Base-by-base conservation (phyloP, 1,140 invertebrate genomes). In the Colletes gigas region DNA sequence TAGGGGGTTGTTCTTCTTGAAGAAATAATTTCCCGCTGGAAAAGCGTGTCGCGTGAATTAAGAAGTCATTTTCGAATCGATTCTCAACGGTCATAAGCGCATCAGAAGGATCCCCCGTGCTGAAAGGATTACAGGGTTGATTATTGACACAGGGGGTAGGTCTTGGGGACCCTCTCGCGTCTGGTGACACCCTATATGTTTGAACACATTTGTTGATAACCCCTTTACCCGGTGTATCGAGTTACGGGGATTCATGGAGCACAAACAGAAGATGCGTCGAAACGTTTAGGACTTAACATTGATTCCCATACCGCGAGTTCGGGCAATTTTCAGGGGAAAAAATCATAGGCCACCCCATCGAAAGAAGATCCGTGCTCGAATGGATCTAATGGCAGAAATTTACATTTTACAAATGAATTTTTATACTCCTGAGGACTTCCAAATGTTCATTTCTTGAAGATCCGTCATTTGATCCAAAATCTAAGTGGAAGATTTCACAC, bases 191-290 rank as follows among this genome's bases (percentile, higher is more conserved):
- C 89, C 91, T 92, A 92, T 91, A 92, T 92, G 91, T 93, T 93
- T 93, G 89, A 92, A 93, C 92, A 93, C 90, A 92, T 92, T 93
- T 93, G 91, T 92, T 92, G 91, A 93, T 92, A 91, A 92, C 91
- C 91, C 90, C 89, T 91, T 91, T 86, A 87, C 84, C 84, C 74
- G 82, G 78, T 83, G 89, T 89, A 92, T 92, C 82, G 77, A 87
- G 85, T 92, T 92, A 92, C 91, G 78, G 68, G 89, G 78, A 88
- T 88, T 88, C 84, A 82, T 79, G 41, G 55, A 87, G 85, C 82
- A 50, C 85, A 87, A 87, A 87, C 84, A 87, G 62, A 78, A 66
- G 82, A 81, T 68, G 69, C 82, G 62, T 21, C 62, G 55, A 66
- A 66, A 83, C 84, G 70, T 85, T 44, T 50, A 60, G 71, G 41